These are phyloP conservation scores for Agonopterix heracliana DNA, from an alignment of 2,888 invertebrate species.

Conservation along the genomic window DNA sequence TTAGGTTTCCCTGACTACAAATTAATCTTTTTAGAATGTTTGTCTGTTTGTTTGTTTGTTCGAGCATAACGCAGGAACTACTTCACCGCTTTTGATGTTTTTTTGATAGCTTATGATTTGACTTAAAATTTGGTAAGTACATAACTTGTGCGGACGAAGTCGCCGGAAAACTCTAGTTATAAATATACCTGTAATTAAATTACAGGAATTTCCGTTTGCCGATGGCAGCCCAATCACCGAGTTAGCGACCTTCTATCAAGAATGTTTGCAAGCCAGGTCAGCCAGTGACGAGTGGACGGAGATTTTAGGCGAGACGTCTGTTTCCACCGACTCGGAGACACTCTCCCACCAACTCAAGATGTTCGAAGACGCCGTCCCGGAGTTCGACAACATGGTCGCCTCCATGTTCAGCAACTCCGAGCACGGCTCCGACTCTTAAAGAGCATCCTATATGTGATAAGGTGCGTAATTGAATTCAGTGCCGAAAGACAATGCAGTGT, in stretches of 20 bases:
- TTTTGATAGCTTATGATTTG: too few species aligned
- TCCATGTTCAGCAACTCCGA: conserved; percentile 77
- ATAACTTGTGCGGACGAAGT: too few species aligned
- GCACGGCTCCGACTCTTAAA: conserved; percentile 36
- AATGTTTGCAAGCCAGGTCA: conserved; percentile 82
- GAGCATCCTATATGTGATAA: too few species aligned
- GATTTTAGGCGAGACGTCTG: conserved; percentile 26
- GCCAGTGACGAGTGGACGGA: conserved; percentile 51
- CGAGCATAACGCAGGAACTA: too few species aligned
- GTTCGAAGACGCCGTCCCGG: conserved; percentile 84
- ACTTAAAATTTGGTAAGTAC: too few species aligned
- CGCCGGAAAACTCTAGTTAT: too few species aligned
- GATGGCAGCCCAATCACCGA: conserved; percentile 83
- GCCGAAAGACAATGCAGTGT: too few species aligned
- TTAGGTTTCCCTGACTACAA: too few species aligned
- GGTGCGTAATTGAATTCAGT: too few species aligned
- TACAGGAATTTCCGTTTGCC: conserved; percentile 88
- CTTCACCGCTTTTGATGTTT: too few species aligned
- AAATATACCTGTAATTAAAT: conserved; percentile 1
- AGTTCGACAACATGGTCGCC: conserved; percentile 85
- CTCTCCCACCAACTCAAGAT: conserved; percentile 82
- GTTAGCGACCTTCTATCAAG: conserved; percentile 85
- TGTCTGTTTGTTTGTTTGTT: too few species aligned
- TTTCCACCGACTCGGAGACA: conserved; percentile 62
- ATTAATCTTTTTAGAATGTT: too few species aligned